Evolutionary conservation across 2,113 vertebrate species (phyloP).

Genomic region (Amphilophus citrinellus): DNA sequence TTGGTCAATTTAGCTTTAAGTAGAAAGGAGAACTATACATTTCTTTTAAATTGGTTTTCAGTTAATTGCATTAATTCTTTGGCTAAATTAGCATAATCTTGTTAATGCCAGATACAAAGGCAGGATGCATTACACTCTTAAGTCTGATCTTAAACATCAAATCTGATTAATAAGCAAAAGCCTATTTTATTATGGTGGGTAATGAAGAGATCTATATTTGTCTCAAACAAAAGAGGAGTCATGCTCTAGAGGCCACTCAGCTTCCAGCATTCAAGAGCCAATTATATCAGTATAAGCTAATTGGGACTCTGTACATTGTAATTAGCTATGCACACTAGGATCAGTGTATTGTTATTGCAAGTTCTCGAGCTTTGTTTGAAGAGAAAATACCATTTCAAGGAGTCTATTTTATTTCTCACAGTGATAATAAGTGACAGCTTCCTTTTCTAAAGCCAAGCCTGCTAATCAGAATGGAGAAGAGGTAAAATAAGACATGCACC

Average conservation of each 20-base stretch:
- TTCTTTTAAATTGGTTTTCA: neutral
- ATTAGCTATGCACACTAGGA: conserved; percentile 39
- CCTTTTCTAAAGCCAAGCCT: neutral
- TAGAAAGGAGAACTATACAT: neutral
- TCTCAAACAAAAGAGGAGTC: conserved; percentile 37
- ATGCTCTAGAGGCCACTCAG: conserved; percentile 40
- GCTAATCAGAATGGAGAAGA: neutral
- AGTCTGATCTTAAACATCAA: conserved; percentile 21
- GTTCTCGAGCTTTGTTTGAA: conserved; percentile 24
- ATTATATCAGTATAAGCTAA: conserved; percentile 46
- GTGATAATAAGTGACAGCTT: neutral
- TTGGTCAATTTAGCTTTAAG: conserved; percentile 19
- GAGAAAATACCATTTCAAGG: conserved; percentile 1
- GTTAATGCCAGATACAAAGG: conserved; percentile 18
- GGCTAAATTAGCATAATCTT: conserved; percentile 28
- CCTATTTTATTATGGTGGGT: conserved; percentile 20
- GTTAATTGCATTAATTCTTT: conserved; percentile 26
- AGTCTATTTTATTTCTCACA: neutral
- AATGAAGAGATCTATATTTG: conserved; percentile 46
- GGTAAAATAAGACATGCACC: neutral
- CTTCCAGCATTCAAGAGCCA: conserved; percentile 40
- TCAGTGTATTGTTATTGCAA: conserved; percentile 28
- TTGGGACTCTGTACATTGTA: conserved; percentile 41
- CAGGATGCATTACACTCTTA: neutral
- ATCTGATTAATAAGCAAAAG: conserved; percentile 27